Evolutionary conservation across 1,140 invertebrate species (phyloP).

Genomic region (Papilio polyxenes): DNA sequence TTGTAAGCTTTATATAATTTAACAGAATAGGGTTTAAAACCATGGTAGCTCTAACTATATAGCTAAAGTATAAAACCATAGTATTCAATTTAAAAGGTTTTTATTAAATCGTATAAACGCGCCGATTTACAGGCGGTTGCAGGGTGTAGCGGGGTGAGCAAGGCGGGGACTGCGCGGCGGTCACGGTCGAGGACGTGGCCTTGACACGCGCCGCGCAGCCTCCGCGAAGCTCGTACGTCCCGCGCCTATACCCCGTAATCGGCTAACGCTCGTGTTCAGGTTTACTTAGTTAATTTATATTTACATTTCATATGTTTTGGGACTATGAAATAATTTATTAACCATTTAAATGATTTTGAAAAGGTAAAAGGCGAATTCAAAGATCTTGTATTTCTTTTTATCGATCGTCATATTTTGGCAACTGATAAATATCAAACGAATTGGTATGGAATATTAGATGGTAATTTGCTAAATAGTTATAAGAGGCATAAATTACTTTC

Average conservation of each 20-base stretch:
- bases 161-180: slow-evolving; percentile 47
- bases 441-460: neutral
- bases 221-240: slow-evolving; percentile 47
- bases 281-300: slow-evolving; percentile 21
- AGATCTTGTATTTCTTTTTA: neutral
- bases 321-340: neutral
- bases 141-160: slow-evolving; percentile 29
- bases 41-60: neutral
- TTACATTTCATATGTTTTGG: neutral
- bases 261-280: neutral
- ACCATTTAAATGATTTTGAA: neutral
- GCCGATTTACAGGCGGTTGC: slow-evolving; percentile 1
- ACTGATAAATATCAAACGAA: neutral
- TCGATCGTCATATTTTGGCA: too few species aligned
- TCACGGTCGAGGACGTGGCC: slow-evolving; percentile 73
- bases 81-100: neutral
- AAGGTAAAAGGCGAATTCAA: neutral
- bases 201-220: slow-evolving; percentile 66
- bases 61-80: neutral
- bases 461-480: neutral
- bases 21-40: neutral
- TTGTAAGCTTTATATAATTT: too few species aligned
- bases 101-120: slow-evolving; percentile 8
- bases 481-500: neutral
- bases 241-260: slow-evolving; percentile 37